Base-by-base conservation (phyloP, 1,140 invertebrate genomes). In the Platyscapa corneri region DNA sequence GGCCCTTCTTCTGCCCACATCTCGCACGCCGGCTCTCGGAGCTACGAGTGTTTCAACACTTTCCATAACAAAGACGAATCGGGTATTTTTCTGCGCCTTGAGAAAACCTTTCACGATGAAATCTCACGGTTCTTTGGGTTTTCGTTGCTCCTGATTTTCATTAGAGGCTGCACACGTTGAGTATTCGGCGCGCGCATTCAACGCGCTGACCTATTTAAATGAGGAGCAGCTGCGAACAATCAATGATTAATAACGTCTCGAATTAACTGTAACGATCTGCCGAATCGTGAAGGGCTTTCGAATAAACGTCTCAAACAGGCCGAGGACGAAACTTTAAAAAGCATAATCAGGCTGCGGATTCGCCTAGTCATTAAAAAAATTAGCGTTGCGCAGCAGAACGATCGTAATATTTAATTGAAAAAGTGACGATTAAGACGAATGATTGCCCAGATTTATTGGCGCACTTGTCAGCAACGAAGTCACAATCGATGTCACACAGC, bases 61-160 rank as follows among this genome's bases (percentile, higher is more conserved):
- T 74, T 74, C 37, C 70, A 74, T 74, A 42, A 74, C 70, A 74
- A 74, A 74, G 70, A n/a, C 70, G 39, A 74, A 37, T 42, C 70
- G 70, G 42, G 37, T 74, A 42, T 42, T 74, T 74, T 74, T 42
- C 39, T 30, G 7, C 53, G 18, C 10, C 56, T 80, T 80, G 78
- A 67, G 78, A 80, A 80, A 67, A 67, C 37, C 10, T 37, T n/a
- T 0, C 8, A 18, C 56, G 27, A 23, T 60, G 23, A 74, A 67
- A 77, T 81, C 79, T 81, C 79, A 81, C 64, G 53, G 8, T 49
- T 70, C 64, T 67, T 67, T 67, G 14, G 37, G n/a, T 74, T 74
- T 74, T n/a, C 70, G 10, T 42, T 5, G 23, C 0, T 27, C 18
- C 37, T 16, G 20, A 23, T 70, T 70, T 16, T 70, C 34, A 16